Percentiles rank a stretch among this genome's conserved stretches.
phyloP scores from a whole-genome alignment of 92 coral and sea anemone genomes.

The Parazoanthus darwini region DNA sequence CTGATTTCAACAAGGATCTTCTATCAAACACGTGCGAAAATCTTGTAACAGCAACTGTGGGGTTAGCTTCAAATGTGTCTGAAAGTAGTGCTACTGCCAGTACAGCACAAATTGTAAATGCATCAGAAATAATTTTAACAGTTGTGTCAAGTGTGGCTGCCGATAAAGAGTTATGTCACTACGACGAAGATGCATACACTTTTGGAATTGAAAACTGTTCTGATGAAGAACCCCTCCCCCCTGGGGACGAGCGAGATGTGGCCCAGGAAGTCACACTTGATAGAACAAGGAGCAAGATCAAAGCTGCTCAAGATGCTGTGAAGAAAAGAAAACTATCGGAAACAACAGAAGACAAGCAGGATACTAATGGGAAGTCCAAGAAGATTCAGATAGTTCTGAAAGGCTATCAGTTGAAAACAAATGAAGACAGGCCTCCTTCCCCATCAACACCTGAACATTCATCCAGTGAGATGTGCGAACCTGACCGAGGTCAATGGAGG shows the following conservation, averaged over 20 bases:
- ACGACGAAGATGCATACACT: constrained; percentile 72
- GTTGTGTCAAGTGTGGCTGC: constrained; percentile 55
- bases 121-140: constrained; percentile 65
- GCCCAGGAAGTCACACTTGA: constrained; percentile 73
- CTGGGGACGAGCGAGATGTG: constrained; percentile 72
- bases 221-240: constrained; percentile 82
- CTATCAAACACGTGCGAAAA: constrained; percentile 32
- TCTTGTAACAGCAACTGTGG: constrained; percentile 33
- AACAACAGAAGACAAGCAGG: constrained; percentile 64
- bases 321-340: constrained; percentile 73
- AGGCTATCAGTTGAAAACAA: constrained; percentile 54
- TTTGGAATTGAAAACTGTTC: constrained; percentile 69
- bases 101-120: constrained; percentile 25
- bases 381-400: constrained; percentile 69
- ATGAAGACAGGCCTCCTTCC: constrained; percentile 35
- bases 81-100: constrained; percentile 17
- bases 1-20: background rate
- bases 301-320: constrained; percentile 71
- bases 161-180: constrained; percentile 28
- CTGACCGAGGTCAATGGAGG: constrained; percentile 28
- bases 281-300: constrained; percentile 57
- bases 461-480: constrained; percentile 33
- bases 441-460: constrained; percentile 13
- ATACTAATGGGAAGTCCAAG: constrained; percentile 51
- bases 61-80: constrained; percentile 16